Conservation (phyloP, 1,140 invertebrate species). For the Drosophila rhopaloa region DNA sequence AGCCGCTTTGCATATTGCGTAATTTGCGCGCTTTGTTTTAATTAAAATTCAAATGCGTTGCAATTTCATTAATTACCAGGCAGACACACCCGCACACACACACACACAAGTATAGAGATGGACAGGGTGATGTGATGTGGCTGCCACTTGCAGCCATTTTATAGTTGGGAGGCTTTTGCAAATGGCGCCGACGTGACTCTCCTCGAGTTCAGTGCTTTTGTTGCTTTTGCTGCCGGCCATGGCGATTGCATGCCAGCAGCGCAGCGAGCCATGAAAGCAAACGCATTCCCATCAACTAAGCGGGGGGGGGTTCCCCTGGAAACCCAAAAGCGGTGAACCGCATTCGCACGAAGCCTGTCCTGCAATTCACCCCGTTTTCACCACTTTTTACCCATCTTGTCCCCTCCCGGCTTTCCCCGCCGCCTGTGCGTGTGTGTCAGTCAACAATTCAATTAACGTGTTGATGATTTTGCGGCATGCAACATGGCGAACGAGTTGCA, state of each 20-base stretch:
- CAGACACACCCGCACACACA: slow-evolving; percentile 11
- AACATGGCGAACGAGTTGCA: slow-evolving; percentile 70
- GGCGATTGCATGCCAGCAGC: slow-evolving; percentile 72
- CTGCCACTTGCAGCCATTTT: slow-evolving; percentile 76
- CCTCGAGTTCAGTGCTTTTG: slow-evolving; percentile 14
- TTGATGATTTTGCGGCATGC: slow-evolving; percentile 82
- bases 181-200: slow-evolving; percentile 75
- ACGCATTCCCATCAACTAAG: slow-evolving; percentile 75
- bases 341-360: slow-evolving; percentile 68
- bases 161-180: slow-evolving; percentile 68
- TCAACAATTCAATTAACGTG: slow-evolving; percentile 84
- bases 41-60: slow-evolving; percentile 83
- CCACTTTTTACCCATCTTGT: no score
- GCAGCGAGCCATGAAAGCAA: slow-evolving; percentile 77
- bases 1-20: slow-evolving; percentile 35
- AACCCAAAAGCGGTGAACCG: slow-evolving; percentile 61
- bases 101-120: slow-evolving; percentile 16
- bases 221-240: slow-evolving; percentile 27
- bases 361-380: background rate
- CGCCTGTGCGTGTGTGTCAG: slow-evolving; percentile 63
- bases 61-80: slow-evolving; percentile 83
- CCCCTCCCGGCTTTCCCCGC: background rate
- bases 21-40: slow-evolving; percentile 81
- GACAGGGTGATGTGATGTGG: slow-evolving; percentile 11
- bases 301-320: slow-evolving; percentile 10